These are phyloP conservation scores for Caenorhabditis japonica DNA, from an alignment of 2,888 invertebrate species.

Conservation along the genomic window DNA sequence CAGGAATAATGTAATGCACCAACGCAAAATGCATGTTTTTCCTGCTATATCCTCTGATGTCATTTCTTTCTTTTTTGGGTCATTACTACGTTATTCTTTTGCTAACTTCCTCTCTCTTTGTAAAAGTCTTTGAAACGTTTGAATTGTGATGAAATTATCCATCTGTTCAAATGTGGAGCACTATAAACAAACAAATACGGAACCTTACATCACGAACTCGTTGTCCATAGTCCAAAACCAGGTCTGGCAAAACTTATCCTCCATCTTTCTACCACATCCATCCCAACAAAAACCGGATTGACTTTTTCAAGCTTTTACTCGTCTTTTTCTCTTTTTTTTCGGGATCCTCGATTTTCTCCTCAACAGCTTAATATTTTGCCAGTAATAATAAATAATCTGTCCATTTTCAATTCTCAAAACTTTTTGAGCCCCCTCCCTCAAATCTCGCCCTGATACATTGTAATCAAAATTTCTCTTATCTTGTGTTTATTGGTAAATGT, in stretches of 20 bases:
- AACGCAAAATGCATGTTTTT: not conserved
- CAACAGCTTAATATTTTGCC: slow-evolving; percentile 8
- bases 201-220: not conserved
- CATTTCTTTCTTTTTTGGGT: slow-evolving; percentile 45
- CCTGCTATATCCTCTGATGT: slow-evolving; percentile 9
- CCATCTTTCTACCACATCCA: not conserved
- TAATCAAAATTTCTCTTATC: too few species aligned
- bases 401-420: too few species aligned
- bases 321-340: not conserved
- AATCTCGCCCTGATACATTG: too few species aligned
- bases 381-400: slow-evolving; percentile 7
- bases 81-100: slow-evolving; percentile 38
- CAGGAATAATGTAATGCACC: too few species aligned
- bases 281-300: not conserved
- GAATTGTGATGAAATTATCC: slow-evolving; percentile 41
- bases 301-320: not conserved
- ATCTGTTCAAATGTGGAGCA: too few species aligned
- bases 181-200: slow-evolving; percentile 5
- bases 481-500: too few species aligned
- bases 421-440: too few species aligned
- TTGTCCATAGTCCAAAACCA: slow-evolving; percentile 26
- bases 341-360: slow-evolving; percentile 9
- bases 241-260: slow-evolving; percentile 15
- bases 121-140: slow-evolving; percentile 17
- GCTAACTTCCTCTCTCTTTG: slow-evolving; percentile 29